These are phyloP conservation scores for Cantharis rufa DNA, from an alignment of 2,888 invertebrate species.

Conservation along the genomic window DNA sequence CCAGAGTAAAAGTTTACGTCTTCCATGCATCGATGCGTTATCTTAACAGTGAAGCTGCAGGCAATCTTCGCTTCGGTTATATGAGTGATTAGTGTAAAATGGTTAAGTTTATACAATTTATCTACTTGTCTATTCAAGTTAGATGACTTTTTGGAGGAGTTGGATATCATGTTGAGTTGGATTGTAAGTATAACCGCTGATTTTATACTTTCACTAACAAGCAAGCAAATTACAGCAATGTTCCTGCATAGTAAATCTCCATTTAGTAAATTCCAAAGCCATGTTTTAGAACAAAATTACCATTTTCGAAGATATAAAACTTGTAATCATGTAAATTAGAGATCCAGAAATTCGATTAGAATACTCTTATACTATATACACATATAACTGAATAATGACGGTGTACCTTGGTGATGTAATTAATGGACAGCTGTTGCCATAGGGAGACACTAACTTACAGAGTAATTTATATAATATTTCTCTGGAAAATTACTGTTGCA, in stretches of 20 bases:
- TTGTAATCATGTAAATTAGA: neutral
- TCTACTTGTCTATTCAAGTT: slow-evolving; percentile 10
- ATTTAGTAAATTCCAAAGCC: neutral
- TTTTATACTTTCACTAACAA: neutral
- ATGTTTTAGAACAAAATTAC: neutral
- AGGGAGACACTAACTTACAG: neutral
- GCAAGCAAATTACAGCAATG: neutral
- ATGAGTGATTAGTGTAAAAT: neutral
- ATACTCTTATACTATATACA: neutral
- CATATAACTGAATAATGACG: neutral
- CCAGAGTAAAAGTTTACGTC: neutral
- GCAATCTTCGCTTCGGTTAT: neutral
- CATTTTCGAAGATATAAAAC: neutral
- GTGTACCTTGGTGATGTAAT: neutral
- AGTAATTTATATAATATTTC: neutral
- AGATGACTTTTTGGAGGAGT: slow-evolving; percentile 18
- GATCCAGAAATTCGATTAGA: no score
- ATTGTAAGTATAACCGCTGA: slow-evolving; percentile 28
- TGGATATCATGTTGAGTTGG: slow-evolving; percentile 33
- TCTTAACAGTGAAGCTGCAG: neutral
- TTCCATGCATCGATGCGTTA: neutral
- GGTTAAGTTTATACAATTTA: neutral
- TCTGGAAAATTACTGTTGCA: neutral
- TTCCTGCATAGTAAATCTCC: neutral
- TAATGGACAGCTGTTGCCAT: neutral